A percentile compares a stretch with the other conserved stretches of the same genome.
These are phyloP conservation scores for Drosophila setosimentum DNA, from an alignment of 2,888 invertebrate genomes.

Conservation along the genomic window DNA sequence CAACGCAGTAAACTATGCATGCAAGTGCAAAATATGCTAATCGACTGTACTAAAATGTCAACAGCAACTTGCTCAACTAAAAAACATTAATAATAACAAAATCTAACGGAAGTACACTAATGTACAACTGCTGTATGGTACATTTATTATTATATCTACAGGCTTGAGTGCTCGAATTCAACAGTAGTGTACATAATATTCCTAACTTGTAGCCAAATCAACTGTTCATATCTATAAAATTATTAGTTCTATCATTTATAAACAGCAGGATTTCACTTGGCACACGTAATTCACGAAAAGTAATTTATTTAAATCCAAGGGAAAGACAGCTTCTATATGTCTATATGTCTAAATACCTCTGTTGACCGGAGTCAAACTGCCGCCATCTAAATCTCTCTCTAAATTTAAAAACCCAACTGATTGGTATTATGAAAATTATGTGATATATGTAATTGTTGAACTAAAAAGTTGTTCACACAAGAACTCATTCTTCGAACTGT, in stretches of 20 bases:
- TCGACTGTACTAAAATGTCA: conserved; percentile 55
- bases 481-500: background rate
- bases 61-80: conserved; percentile 34
- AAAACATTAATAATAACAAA: background rate
- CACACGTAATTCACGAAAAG: background rate
- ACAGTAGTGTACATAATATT: background rate
- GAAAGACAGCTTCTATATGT: rapidly evolving
- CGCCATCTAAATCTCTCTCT: too few species aligned
- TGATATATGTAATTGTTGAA: background rate
- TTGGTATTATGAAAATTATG: background rate
- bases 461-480: background rate
- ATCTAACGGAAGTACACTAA: background rate
- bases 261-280: background rate
- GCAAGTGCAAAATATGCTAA: conserved; percentile 45
- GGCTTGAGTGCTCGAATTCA: background rate
- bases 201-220: background rate
- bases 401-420: background rate
- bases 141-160: background rate
- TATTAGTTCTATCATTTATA: background rate
- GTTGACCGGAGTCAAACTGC: too few species aligned
- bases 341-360: background rate
- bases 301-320: background rate
- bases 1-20: conserved; percentile 24
- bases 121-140: background rate
- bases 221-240: background rate